phyloP scores from a whole-genome alignment of 2,113 vertebrate species.

The Jaculus jaculus region DNA sequence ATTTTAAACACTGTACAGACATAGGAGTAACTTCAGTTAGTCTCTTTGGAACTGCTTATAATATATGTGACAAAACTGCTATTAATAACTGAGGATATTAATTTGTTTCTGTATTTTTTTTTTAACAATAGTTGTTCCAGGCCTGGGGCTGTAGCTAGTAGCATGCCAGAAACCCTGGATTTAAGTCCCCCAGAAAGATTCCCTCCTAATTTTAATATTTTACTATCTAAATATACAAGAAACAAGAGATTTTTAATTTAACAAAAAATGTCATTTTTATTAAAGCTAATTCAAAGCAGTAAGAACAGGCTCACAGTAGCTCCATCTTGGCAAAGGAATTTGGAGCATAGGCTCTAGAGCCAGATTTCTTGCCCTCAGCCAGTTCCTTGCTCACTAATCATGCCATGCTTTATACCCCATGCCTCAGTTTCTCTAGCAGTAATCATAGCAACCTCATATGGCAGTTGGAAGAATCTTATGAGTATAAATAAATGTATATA shows the following conservation, averaged over 20 bases:
- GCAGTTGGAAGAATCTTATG: background rate
- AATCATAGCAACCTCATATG: background rate
- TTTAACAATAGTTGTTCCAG: background rate
- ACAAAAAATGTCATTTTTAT: constrained; percentile 1
- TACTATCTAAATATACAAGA: background rate
- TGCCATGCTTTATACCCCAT: background rate
- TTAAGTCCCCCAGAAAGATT: background rate
- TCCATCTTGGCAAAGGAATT: background rate
- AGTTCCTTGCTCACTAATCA: background rate
- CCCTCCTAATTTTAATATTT: background rate
- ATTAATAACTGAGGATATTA: background rate
- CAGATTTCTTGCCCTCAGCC: background rate
- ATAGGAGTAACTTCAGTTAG: background rate
- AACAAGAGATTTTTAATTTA: background rate
- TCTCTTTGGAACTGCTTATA: background rate
- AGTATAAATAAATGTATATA: background rate
- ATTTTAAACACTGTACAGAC: background rate
- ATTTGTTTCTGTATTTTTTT: constrained; percentile 18
- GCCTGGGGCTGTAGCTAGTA: too few relatives aligned
- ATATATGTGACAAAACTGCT: background rate
- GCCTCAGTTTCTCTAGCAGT: background rate
- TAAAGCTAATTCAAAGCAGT: constrained; percentile 4
- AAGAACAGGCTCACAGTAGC: background rate
- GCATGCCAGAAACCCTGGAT: too few relatives aligned
- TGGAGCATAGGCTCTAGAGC: background rate